Base-by-base conservation (phyloP, 2,113 vertebrate species). In the Chaenogobius annularis region DNA sequence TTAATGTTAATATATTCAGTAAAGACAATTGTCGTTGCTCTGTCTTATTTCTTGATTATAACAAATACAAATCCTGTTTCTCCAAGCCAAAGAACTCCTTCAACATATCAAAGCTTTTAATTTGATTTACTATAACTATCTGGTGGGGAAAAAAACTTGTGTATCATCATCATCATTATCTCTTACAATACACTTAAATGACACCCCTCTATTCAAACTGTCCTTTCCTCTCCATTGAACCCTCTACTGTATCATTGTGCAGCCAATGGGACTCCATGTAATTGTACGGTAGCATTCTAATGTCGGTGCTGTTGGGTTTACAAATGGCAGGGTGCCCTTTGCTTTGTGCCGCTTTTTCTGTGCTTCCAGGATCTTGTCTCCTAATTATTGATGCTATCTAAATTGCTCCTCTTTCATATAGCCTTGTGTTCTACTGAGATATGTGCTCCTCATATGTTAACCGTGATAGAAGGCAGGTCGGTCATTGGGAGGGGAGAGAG, bases 401-500 rank as follows among this genome's bases (percentile, higher is more conserved):
- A 91, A 91, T 88, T 63, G 80, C 77, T 79, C 58, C 12, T 61
- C 80, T 81, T 88, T 87, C 84, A 78, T 81, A 67, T 73, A 64
- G n/a, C 64, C 70, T 71, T 44, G 70, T 79, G 81, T 70, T 78
- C 48, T 68, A 55, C 67, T 73, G 77, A 77, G 82, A 80, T 82
- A 83, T 78, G 50, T 69, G 9, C 76, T 77, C 54, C 17, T 43
- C 7, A 9, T n/a, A 10, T 19, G 72, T 73, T 74, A 50, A 43
- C 54, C 7, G 10, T 55, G 69, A 78, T 78, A 52, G 75, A 73
- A 73, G 65, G 52, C 52, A 66, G 44, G 47, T 44, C 22, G 75
- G 69, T 73, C 52, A 43, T 35, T 59, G 62, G 72, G 54, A 40
- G 43, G 43, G 66, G 35, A 62, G 19, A 22, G 52, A 43, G 72